Conservation (phyloP, 2,888 invertebrate species). For the Labia minor region DNA sequence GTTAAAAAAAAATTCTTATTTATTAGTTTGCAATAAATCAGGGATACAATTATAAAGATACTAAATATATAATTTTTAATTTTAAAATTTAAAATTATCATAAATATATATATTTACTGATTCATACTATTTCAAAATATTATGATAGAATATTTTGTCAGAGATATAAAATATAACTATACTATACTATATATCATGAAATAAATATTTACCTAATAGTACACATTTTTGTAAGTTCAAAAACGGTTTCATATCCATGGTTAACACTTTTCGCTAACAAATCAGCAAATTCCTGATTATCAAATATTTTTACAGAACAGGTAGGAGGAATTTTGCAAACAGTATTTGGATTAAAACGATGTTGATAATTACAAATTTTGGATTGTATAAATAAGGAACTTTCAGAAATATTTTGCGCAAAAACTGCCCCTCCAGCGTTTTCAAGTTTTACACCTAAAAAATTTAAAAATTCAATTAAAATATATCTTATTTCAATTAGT, state of each 20-base stretch:
- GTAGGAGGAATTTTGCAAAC: slow-evolving; percentile 50
- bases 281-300: slow-evolving; percentile 47
- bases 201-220: slow-evolving; percentile 42
- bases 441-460: slow-evolving; percentile 43
- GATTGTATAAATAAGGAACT: slow-evolving; percentile 52
- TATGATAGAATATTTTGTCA: neutral
- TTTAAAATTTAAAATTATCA: neutral
- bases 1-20: neutral
- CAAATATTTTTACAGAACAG: slow-evolving; percentile 51
- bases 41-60: neutral
- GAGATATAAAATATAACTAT: neutral
- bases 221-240: slow-evolving; percentile 55
- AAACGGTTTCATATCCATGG: slow-evolving; percentile 52
- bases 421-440: slow-evolving; percentile 48
- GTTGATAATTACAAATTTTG: slow-evolving; percentile 48
- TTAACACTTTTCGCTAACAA: slow-evolving; percentile 44
- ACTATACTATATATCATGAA: too few relatives aligned
- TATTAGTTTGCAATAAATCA: neutral
- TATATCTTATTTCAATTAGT: too few relatives aligned
- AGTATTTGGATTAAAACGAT: slow-evolving; percentile 51
- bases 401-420: slow-evolving; percentile 48
- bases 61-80: slow-evolving; percentile 21
- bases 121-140: too few relatives aligned
- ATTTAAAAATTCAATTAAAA: neutral
- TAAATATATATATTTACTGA: too few relatives aligned